A percentile compares a stretch with the other conserved stretches of the same genome.
Evolutionary conservation across 2,797 vertebrate species (phyloP).

Genomic region (Ptychadena robeensis): DNA sequence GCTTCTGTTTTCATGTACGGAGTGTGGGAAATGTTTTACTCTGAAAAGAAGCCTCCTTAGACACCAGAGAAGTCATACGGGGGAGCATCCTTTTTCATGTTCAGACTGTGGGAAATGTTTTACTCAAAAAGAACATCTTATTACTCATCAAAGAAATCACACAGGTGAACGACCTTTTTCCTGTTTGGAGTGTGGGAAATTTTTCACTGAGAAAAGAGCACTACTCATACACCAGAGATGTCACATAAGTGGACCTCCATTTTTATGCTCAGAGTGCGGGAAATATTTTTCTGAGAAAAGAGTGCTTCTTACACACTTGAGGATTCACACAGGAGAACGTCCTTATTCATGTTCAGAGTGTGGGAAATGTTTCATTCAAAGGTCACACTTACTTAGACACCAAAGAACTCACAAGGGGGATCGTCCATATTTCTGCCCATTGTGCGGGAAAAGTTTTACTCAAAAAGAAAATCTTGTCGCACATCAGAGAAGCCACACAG

Average conservation of each 20-base stretch:
- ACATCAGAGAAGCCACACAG: background rate
- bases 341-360: background rate
- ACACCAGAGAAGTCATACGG: constrained; percentile 68
- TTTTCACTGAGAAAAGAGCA: constrained; percentile 59
- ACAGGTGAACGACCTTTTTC: background rate
- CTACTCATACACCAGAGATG: constrained; percentile 64
- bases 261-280: background rate
- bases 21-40: constrained; percentile 69
- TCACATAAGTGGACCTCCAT: background rate
- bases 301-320: background rate
- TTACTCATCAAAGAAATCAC: background rate
- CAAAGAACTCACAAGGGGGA: background rate
- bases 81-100: background rate
- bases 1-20: constrained; percentile 52
- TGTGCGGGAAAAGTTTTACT: background rate
- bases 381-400: background rate
- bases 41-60: constrained; percentile 70
- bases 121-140: background rate
- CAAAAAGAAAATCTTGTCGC: background rate
- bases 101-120: background rate
- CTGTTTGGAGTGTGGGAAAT: constrained; percentile 63
- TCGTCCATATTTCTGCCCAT: background rate
- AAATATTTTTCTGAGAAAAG: background rate
- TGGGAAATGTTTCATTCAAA: background rate
- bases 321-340: background rate